A percentile compares a stretch with the other conserved stretches of the same genome.
Evolutionary conservation across 2,888 invertebrate genomes (phyloP).

Genomic region (Hyppa rectilinea): DNA sequence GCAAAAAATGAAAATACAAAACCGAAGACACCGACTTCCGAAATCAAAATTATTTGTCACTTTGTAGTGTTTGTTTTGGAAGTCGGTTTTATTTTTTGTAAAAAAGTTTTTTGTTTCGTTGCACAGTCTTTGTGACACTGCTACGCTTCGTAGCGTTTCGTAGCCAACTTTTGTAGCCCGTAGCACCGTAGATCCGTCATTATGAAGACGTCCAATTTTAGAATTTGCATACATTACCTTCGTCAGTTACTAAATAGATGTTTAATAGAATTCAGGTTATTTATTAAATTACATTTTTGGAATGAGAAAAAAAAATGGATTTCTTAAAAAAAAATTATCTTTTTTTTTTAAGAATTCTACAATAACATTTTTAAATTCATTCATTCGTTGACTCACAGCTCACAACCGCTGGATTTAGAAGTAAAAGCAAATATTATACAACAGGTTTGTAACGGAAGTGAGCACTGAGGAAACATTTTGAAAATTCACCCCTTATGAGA

Average conservation of each 20-base stretch:
- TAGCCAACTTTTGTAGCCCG: conserved; percentile 48
- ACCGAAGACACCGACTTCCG: no score
- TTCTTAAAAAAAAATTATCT: no score
- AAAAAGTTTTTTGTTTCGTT: no score
- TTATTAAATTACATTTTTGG: background rate
- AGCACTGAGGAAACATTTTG: no score
- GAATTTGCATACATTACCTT: background rate
- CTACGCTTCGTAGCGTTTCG: conserved; percentile 58
- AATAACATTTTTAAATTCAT: background rate
- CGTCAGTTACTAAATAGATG: background rate
- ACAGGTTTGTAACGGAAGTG: background rate
- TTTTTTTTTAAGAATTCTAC: no score
- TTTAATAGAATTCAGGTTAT: background rate
- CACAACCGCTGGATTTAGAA: background rate
- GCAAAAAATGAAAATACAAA: no score
- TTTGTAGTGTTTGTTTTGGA: no score
- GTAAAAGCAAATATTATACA: background rate
- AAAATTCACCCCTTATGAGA: background rate
- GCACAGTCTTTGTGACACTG: conserved; percentile 38
- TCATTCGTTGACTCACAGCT: background rate
- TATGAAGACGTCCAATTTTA: conserved; percentile 22
- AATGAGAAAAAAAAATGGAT: no score
- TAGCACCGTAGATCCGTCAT: conserved; percentile 22
- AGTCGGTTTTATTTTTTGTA: no score
- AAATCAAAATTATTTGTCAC: no score